Percentiles rank a stretch among this genome's conserved stretches.
Evolutionary conservation across 2,888 invertebrate genomes (phyloP).

Genomic region (Zygaena filipendulae): DNA sequence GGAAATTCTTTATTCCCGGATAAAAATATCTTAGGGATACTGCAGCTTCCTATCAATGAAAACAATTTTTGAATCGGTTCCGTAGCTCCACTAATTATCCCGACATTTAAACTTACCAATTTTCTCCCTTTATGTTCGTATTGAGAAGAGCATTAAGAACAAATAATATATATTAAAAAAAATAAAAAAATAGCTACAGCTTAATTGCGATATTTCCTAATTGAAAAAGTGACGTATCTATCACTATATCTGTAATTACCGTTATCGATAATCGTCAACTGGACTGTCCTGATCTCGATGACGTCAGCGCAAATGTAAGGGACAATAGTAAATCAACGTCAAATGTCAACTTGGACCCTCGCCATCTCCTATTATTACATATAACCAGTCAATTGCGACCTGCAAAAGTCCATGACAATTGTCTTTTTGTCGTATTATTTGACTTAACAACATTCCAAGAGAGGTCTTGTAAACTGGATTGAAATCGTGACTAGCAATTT

Average conservation of each 20-base stretch:
- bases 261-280: constrained; percentile 23
- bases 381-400: constrained; percentile 30
- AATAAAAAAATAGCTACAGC: too few species aligned
- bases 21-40: too few species aligned
- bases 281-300: constrained; percentile 24
- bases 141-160: too few species aligned
- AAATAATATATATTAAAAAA: too few species aligned
- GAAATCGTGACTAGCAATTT: constrained; percentile 46
- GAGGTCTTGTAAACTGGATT: constrained; percentile 29
- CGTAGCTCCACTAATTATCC: too few species aligned
- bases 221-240: too few species aligned
- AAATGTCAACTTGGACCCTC: constrained; percentile 55
- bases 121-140: too few species aligned
- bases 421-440: constrained; percentile 18
- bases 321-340: constrained; percentile 66
- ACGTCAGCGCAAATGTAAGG: constrained; percentile 42
- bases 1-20: too few species aligned
- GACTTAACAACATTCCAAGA: constrained; percentile 16
- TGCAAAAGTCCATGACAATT: constrained; percentile 26
- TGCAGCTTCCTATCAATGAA: too few species aligned
- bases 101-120: too few species aligned
- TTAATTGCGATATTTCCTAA: too few species aligned
- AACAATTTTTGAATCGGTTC: too few species aligned
- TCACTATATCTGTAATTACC: constrained; percentile 21
- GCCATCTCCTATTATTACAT: constrained; percentile 32